Percentiles rank a stretch among this genome's conserved stretches.
Evolutionary conservation across 2,113 vertebrate species (phyloP).

Genomic region (Clarias macrocephalus): DNA sequence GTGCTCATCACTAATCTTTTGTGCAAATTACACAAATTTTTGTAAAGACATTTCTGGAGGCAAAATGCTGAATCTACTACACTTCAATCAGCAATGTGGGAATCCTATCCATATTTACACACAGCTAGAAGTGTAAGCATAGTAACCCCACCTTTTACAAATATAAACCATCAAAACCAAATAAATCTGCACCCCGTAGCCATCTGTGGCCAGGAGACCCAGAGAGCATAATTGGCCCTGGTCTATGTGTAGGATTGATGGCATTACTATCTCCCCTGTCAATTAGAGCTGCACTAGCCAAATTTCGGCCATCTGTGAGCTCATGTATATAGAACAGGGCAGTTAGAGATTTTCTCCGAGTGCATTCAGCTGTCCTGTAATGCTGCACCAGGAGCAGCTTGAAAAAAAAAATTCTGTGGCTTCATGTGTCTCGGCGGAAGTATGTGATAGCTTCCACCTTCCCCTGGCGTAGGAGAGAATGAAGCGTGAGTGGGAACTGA

Average conservation of each 20-base stretch:
- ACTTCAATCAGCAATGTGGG: neutral
- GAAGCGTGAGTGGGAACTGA: neutral
- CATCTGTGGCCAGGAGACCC: slow-evolving; percentile 20
- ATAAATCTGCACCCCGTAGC: neutral
- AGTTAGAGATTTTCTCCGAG: neutral
- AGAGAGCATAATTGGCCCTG: slow-evolving; percentile 20
- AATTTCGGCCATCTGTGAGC: slow-evolving; percentile 24
- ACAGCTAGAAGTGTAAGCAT: neutral
- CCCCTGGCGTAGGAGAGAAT: neutral
- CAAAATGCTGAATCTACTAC: neutral
- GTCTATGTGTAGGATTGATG: slow-evolving; percentile 27
- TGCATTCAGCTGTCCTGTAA: slow-evolving; percentile 25
- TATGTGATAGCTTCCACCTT: neutral
- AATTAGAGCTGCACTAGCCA: slow-evolving; percentile 15
- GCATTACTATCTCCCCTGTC: slow-evolving; percentile 25
- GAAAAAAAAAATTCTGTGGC: slow-evolving; percentile 11
- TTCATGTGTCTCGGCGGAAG: neutral
- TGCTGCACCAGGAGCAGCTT: slow-evolving; percentile 18
- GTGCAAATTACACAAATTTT: neutral
- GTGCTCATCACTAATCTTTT: neutral
- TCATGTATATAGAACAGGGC: slow-evolving; percentile 16
- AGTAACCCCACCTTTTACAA: neutral
- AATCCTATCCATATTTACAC: neutral
- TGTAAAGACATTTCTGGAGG: neutral
- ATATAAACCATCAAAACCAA: neutral